A percentile compares a stretch with the other conserved stretches of the same genome.
phyloP scores from a whole-genome alignment of 1,140 invertebrate genomes.

The Drosophila virilis region DNA sequence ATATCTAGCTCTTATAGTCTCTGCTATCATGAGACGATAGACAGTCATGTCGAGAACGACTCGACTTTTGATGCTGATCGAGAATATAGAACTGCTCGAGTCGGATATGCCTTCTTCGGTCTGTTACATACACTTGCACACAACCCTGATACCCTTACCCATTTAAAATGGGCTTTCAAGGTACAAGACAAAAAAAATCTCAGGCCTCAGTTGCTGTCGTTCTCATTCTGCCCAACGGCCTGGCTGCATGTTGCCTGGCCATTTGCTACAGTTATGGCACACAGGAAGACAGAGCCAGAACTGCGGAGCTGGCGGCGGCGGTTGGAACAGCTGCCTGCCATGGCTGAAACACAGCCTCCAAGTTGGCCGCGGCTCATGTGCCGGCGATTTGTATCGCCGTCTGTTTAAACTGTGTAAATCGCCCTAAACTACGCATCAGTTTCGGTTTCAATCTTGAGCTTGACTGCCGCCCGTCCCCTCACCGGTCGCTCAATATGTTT shows the following conservation, averaged over 20 bases:
- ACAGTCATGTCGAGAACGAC: not conserved
- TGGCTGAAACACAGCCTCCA: not conserved
- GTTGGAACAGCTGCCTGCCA: conserved; percentile 51
- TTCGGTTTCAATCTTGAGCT: conserved; percentile 81
- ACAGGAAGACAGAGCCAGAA: conserved; percentile 53
- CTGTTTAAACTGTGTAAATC: conserved; percentile 83
- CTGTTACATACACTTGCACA: not conserved
- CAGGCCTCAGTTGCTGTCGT: conserved; percentile 11
- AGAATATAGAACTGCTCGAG: not conserved
- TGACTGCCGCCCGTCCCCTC: conserved; percentile 14
- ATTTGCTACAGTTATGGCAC: conserved; percentile 83
- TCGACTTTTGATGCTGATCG: too few relatives aligned
- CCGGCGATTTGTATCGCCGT: conserved; percentile 77
- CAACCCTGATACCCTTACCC: not conserved
- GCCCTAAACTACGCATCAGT: conserved; percentile 83
- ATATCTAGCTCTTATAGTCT: too few relatives aligned
- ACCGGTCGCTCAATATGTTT: conserved; percentile 61
- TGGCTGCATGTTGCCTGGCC: conserved; percentile 68
- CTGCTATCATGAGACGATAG: too few relatives aligned
- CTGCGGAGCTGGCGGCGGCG: not conserved
- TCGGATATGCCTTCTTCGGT: too few relatives aligned
- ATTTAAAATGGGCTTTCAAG: not conserved
- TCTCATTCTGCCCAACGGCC: not conserved
- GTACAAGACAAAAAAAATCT: conserved; percentile 18
- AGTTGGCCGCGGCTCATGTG: conserved; percentile 42